Evolutionary conservation across 2,888 invertebrate species (phyloP).

Genomic region (Hydroisotoma schaefferi): DNA sequence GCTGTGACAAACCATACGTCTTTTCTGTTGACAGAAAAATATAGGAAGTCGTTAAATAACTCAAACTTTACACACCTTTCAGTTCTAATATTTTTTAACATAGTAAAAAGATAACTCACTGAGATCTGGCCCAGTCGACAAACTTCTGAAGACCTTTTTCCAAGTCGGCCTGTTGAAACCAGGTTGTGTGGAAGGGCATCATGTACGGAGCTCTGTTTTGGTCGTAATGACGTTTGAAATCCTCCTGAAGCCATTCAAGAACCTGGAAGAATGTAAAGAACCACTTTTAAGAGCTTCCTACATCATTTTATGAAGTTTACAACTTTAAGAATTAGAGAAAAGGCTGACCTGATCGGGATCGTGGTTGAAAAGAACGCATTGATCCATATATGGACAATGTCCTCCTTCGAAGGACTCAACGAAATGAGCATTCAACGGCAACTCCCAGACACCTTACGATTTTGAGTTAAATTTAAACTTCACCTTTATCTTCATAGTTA

Average conservation of each 20-base stretch:
- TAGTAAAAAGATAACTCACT: conserved; percentile 58
- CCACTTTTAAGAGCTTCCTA: too few species aligned
- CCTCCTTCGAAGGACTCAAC: conserved; percentile 85
- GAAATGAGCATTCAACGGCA: conserved; percentile 84
- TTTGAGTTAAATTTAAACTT: neutral
- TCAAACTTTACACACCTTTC: too few species aligned
- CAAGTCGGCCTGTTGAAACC: conserved; percentile 85
- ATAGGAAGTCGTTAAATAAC: neutral
- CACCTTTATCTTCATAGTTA: neutral
- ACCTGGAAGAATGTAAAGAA: conserved; percentile 39
- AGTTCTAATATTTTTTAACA: conserved; percentile 6
- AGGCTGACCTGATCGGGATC: conserved; percentile 60
- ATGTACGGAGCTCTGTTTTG: conserved; percentile 87
- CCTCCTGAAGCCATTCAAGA: conserved; percentile 83
- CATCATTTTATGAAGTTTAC: neutral
- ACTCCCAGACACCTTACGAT: conserved; percentile 76
- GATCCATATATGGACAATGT: conserved; percentile 85
- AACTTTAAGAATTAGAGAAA: neutral
- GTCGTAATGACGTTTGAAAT: conserved; percentile 77
- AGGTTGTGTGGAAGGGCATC: conserved; percentile 95
- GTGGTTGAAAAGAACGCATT: conserved; percentile 59
- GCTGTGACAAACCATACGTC: conserved; percentile 84
- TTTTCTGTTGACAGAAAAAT: conserved; percentile 57
- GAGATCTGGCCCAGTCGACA: conserved; percentile 70
- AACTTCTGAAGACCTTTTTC: conserved; percentile 81